Base-by-base conservation (phyloP, 2,888 invertebrate species). In the Agrilus mali region DNA sequence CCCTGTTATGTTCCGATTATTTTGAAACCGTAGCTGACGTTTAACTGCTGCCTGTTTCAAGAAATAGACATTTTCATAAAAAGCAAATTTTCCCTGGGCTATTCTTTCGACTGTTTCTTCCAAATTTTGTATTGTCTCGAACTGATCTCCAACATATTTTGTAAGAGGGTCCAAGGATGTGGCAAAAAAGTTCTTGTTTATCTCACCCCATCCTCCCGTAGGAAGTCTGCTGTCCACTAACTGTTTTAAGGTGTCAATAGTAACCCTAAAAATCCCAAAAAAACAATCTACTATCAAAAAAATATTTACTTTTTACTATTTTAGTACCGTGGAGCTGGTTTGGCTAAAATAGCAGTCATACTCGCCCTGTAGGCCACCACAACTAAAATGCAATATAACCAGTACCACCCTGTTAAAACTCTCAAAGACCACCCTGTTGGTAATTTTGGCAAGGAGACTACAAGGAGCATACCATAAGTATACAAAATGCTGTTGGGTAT, bases 361-460 rank as follows among this genome's bases (percentile, higher is more conserved):
- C 86, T 87, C 0, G 88, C 88, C 56, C 82, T 69, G 60, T 90
- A 90, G 0, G 83, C 77, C 0, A 86, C 85, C 0, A 83, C 82
- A 5, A 88, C 72, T 4, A 88, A 69, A 47, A 87, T 78, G 56
- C 85, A 85, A 60, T 87, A 90, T 2, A 88, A 63, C 87, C 87
- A 89, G 66, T 87, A 89, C 81, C 86, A 88, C 1, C 89, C 88
- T 2, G 87, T 86, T 12, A 89, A 69, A 22, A 88, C 69, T 32
- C 88, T 71, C 35, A 89, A 69, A 0, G 88, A 81, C 87, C 88
- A 88, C 13, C 82, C 84, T 13, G 74, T 72, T 0, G 88, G 87
- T 51, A 87, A 68, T 56, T 75, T 77, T 0, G 88, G 87, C 43
- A 88, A 58, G 0, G 87, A 82, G 20, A 89, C 82, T 49, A 85